These are phyloP conservation scores for Stigmatopora argus DNA, from an alignment of 2,113 vertebrate genomes.

Conservation along the genomic window DNA sequence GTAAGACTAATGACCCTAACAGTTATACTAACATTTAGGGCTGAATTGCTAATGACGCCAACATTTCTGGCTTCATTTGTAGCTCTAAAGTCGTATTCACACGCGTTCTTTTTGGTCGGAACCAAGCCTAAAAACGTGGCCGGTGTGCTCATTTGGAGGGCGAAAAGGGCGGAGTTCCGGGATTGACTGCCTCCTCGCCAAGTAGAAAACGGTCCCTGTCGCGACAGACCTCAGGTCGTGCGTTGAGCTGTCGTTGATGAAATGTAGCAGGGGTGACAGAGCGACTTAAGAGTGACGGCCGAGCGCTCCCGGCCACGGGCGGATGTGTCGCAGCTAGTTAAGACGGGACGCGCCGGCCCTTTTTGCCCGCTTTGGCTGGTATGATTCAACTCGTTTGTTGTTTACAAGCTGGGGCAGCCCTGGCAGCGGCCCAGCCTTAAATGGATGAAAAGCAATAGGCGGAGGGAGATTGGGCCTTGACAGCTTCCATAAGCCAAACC, in stretches of 20 bases:
- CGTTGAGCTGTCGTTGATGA: constrained; percentile 53
- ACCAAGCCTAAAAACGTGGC: no score
- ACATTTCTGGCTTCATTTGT: no score
- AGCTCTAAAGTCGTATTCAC: no score
- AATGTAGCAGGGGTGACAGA: constrained; percentile 51
- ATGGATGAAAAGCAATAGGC: constrained; percentile 49
- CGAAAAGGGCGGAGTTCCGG: neutral
- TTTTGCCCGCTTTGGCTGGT: constrained; percentile 23
- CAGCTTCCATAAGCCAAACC: constrained; percentile 41
- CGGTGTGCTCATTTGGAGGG: no score
- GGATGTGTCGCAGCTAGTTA: constrained; percentile 59
- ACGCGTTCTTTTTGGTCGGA: no score
- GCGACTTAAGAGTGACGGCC: constrained; percentile 45
- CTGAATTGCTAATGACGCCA: no score
- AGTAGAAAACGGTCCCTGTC: constrained; percentile 27
- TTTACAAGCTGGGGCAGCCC: constrained; percentile 34
- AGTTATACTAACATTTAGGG: no score
- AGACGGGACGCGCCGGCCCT: constrained; percentile 39
- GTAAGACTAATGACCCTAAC: no score
- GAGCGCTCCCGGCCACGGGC: constrained; percentile 50
- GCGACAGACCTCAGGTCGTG: constrained; percentile 50
- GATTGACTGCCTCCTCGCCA: constrained; percentile 52
- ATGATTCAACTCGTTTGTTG: constrained; percentile 45
- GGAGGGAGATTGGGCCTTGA: constrained; percentile 38
- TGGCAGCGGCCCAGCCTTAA: constrained; percentile 42